Conservation (phyloP, 2,797 vertebrate genomes). For the Protonibea diacanthus region DNA sequence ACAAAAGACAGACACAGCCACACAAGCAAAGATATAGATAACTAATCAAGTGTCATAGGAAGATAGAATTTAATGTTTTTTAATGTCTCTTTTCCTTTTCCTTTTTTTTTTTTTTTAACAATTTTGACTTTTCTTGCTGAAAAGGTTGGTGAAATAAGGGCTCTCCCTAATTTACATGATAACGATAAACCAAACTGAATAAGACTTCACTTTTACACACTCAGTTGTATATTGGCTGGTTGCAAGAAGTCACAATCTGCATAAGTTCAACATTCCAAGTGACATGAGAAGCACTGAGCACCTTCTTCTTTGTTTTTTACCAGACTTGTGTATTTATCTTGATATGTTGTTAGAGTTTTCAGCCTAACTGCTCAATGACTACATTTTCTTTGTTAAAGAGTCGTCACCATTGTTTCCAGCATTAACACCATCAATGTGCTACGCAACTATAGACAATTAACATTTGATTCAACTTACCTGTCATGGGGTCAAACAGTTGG, state of each 20-base stretch:
- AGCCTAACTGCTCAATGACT: too few relatives aligned
- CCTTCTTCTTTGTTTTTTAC: not conserved
- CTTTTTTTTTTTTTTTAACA: not conserved
- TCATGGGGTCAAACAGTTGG: slow-evolving; percentile 95
- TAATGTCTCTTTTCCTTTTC: not conserved
- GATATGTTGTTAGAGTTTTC: not conserved
- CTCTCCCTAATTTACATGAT: not conserved
- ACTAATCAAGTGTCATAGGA: not conserved
- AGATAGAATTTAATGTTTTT: not conserved
- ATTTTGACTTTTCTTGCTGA: not conserved
- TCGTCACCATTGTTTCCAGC: too few relatives aligned
- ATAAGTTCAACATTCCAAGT: not conserved
- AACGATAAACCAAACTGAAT: not conserved
- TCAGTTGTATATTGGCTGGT: not conserved
- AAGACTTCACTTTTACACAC: not conserved
- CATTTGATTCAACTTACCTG: slow-evolving; percentile 83
- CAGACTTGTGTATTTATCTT: not conserved
- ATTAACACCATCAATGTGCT: too few relatives aligned
- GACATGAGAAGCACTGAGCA: not conserved
- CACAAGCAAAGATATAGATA: not conserved
- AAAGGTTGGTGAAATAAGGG: not conserved
- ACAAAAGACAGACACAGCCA: not conserved
- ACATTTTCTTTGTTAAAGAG: too few relatives aligned
- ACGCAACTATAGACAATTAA: too few relatives aligned
- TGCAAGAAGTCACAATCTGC: not conserved